Evolutionary conservation across 2,113 vertebrate genomes (phyloP).

Genomic region (Sterrhoptilus dennistouni): DNA sequence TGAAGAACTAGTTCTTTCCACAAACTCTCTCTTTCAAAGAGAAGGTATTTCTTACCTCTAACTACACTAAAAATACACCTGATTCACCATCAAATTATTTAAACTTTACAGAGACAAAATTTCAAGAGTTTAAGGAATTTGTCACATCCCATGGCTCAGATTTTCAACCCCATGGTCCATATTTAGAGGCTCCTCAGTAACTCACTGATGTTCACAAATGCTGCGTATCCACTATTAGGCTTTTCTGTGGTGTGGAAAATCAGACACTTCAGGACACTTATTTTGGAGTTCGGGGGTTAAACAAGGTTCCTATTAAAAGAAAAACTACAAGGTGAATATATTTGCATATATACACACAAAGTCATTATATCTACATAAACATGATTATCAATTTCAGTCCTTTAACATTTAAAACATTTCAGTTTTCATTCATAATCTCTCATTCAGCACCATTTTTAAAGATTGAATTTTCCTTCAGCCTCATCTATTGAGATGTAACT

Average conservation of each 20-base stretch:
- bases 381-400: neutral
- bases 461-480: neutral
- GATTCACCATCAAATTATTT: neutral
- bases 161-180: neutral
- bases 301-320: neutral
- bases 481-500: neutral
- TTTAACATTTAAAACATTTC: neutral
- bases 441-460: neutral
- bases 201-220: neutral
- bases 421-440: neutral
- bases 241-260: neutral
- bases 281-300: neutral
- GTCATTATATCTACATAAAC: neutral
- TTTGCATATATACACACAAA: neutral
- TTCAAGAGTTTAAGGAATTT: neutral
- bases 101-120: neutral
- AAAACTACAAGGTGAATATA: neutral
- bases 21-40: neutral
- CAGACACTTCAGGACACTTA: neutral
- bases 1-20: neutral
- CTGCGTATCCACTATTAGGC: neutral
- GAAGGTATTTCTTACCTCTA: neutral
- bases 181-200: neutral
- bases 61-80: neutral
- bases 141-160: neutral